These are phyloP conservation scores for Fopius arisanus DNA, from an alignment of 1,140 invertebrate genomes.

Conservation along the genomic window DNA sequence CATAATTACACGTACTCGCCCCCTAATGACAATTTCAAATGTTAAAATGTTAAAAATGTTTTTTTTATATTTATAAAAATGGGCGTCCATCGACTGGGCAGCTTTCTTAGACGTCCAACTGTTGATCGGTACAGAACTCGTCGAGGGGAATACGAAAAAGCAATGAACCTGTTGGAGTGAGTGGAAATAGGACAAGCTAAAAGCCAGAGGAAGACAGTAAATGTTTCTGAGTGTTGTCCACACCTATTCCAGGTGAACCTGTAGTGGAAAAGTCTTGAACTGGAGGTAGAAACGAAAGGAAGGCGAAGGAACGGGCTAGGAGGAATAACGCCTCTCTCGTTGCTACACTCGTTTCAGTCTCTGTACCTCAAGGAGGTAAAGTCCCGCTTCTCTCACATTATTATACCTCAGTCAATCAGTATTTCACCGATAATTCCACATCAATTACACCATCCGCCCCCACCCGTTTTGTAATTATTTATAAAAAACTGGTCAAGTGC, in stretches of 20 bases:
- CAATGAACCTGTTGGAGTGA: background rate
- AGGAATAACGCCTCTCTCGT: background rate
- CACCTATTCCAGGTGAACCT: background rate
- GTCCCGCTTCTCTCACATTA: background rate
- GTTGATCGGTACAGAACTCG: too few species aligned
- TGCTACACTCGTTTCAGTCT: background rate
- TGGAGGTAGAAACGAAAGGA: slow-evolving; percentile 4
- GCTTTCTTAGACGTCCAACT: too few species aligned
- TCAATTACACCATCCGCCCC: background rate
- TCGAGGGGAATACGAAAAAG: background rate
- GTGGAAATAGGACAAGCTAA: background rate
- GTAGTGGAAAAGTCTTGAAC: background rate
- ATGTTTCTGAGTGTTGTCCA: background rate
- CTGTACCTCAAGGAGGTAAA: background rate
- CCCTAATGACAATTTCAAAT: too few species aligned
- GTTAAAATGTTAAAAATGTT: too few species aligned
- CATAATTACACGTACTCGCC: too few species aligned
- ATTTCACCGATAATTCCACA: background rate
- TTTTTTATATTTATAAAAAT: too few species aligned
- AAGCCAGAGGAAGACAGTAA: background rate
- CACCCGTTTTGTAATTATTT: too few species aligned
- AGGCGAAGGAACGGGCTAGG: background rate
- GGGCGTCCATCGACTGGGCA: too few species aligned
- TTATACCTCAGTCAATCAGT: background rate
- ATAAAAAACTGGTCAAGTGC: too few species aligned